Evolutionary conservation across 2,888 invertebrate species (phyloP), one percentile per base, ranked within the genome.

Genomic region (Apotomis capreana): DNA sequence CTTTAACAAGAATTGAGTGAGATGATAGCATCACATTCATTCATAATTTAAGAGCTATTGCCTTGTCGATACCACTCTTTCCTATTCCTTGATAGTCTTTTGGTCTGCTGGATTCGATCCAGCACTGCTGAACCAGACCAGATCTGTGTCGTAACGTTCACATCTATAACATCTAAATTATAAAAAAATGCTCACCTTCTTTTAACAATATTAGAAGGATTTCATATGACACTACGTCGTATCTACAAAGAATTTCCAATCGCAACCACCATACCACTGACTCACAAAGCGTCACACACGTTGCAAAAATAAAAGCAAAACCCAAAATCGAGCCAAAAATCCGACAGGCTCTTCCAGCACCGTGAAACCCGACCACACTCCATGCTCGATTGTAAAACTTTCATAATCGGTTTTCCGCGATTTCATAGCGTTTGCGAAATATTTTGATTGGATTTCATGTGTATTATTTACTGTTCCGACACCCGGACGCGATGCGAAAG

Each of bases 351-450:
- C 51, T 49, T 59, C 64, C 64, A 59, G 63, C 4, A 10, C 37
- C 26, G 40, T 4, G 40, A 26, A 46, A 6, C 9, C 12, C 44
- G 15, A 12, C 12, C 51, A 12, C 54, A 44, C 46, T 65, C 64
- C 60, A 69, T 73, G 51, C 63, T 73, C 59, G 70, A 77, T 79
- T 82, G 81, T 83, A 78, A 78, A 83, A 80, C 80, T 82, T 82
- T 80, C 74, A 80, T 81, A 82, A 83, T 82, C 81, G 78, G 80
- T 80, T 84, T 81, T 79, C 75, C 78, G 74, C 77, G 75, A 76
- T 75, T 78, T 78, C 74, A 76, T 76, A 74, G 54, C 70, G 77
- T 68, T 79, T 76, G 76, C 74, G 75, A 78, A 79, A 81, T 80
- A 80, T 83, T 82, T 78, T 76, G 76, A 78, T 78, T 78, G 72